Conservation (phyloP, 2,888 invertebrate species). For the Folsomia candida region DNA sequence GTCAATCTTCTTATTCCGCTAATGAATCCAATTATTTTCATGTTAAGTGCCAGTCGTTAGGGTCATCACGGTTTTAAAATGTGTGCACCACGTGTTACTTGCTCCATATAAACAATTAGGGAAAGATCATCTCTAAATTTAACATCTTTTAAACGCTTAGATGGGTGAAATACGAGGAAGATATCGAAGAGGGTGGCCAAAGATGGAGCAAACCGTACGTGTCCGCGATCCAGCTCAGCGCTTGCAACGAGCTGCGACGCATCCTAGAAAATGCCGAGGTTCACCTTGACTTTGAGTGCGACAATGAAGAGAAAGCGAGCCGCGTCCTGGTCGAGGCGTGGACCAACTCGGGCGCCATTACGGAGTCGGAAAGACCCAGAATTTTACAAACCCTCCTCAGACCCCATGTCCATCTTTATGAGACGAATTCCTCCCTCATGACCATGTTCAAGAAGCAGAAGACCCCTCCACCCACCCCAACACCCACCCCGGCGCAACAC, state of each 20-base stretch:
- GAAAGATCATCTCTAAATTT: conserved; percentile 53
- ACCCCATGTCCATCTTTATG: conserved; percentile 33
- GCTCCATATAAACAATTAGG: background rate
- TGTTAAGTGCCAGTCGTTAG: too few relatives aligned
- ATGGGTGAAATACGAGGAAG: conserved; percentile 55
- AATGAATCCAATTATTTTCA: too few relatives aligned
- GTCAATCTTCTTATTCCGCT: too few relatives aligned
- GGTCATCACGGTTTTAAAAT: too few relatives aligned
- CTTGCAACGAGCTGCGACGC: conserved; percentile 60
- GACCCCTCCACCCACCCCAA: background rate
- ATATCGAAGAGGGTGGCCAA: conserved; percentile 62
- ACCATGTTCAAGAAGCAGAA: background rate
- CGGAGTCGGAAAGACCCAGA: conserved; percentile 10
- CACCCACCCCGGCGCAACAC: background rate
- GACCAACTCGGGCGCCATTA: conserved; percentile 40
- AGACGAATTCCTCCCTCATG: background rate
- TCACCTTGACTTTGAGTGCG: conserved; percentile 56
- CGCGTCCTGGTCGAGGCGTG: conserved; percentile 56
- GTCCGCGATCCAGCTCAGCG: conserved; percentile 61
- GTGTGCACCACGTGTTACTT: too few relatives aligned
- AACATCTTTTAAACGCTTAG: conserved; percentile 53
- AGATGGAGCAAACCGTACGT: conserved; percentile 64
- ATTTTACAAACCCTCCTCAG: conserved; percentile 25
- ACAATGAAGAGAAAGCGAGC: conserved; percentile 50
- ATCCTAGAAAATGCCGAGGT: conserved; percentile 56